A percentile compares a stretch with the other conserved stretches of the same genome.
phyloP scores from a whole-genome alignment of 2,888 invertebrate species.

The Anodontia alba region DNA sequence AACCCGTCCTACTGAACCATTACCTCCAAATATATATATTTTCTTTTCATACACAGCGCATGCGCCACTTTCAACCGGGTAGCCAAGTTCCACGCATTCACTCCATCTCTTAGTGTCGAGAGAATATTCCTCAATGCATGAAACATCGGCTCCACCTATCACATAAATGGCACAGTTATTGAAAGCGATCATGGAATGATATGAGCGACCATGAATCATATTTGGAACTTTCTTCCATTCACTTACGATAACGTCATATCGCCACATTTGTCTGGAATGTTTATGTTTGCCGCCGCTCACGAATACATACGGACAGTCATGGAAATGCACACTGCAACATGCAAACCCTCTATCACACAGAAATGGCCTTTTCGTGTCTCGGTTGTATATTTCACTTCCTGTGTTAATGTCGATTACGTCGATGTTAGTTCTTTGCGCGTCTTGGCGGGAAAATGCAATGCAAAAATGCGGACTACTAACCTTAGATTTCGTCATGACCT shows the following conservation, averaged over 20 bases:
- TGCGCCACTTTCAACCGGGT: not conserved
- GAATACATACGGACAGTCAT: not conserved
- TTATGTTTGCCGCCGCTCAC: conserved; percentile 3
- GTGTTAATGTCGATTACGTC: conserved; percentile 1
- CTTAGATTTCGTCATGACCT: not conserved
- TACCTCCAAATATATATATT: not conserved
- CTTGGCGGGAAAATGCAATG: not conserved
- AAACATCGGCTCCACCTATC: not conserved
- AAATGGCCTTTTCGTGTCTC: not conserved
- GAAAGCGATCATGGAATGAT: conserved; percentile 6
- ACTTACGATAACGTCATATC: conserved; percentile 4
- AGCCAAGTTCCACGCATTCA: not conserved
- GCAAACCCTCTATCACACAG: conserved; percentile 2
- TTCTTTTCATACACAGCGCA: conserved; percentile 6
- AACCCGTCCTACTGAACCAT: not conserved
- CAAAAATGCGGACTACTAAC: not conserved
- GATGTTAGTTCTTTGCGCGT: not conserved
- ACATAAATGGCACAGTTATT: conserved; percentile 11
- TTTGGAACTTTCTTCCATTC: conserved; percentile 1
- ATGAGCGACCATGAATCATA: conserved; percentile 9
- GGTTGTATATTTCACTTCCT: not conserved
- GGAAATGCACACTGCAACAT: not conserved
- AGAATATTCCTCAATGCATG: not conserved
- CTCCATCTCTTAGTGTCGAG: not conserved
- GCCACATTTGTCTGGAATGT: conserved; percentile 12